Base-by-base conservation (phyloP, 2,797 vertebrate species). In the Coilia nasus region DNA sequence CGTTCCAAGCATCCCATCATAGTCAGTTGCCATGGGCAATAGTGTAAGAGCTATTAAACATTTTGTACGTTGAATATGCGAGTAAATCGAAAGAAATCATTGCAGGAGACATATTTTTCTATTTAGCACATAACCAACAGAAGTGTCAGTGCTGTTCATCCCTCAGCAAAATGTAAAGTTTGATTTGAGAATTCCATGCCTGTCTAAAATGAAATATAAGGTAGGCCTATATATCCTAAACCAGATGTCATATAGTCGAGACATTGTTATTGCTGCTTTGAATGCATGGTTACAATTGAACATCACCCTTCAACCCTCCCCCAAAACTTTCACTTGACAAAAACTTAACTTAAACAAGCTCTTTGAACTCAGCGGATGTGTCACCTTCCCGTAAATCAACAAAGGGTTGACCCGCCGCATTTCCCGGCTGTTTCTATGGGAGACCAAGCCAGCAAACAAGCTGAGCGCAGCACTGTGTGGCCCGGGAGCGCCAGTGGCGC, bases 311-410 rank as follows among this genome's bases (percentile, higher is more conserved):
- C 31, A 17, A 5, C 41, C 10, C 31, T 56, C 9, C 15, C 23
- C 23, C 59, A 2, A 21, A 9, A 78, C 71, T 78, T 44, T 44
- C 71, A 44, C 71, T 78, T 21, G 17, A 41, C 35, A 41, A 78
- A 78, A 44, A 17, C 71, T 17, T 59, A 44, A 17, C 71, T 17
- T 59, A 19, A 19, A 78, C 71, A 75, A n/a, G 67, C 11, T 56
- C 41, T 62, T 86, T 88, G 88, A 83, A 67, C 21, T 15, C 35
- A 56, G 35, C 83, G 87, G 85, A 86, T 88, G 89, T 90, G 84
- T 89, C 64, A 80, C 41, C 87, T 84, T 81, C 84, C 80, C 35
- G 85, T 87, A 82, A 90, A 87, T 87, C 81, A 84, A 86, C 86
- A 87, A 88, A 84, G n/a, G 86, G 67, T 81, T 82, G 82, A 75